Evolutionary conservation across 2,113 vertebrate species (phyloP).

Genomic region (Pygathrix nemaeus): DNA sequence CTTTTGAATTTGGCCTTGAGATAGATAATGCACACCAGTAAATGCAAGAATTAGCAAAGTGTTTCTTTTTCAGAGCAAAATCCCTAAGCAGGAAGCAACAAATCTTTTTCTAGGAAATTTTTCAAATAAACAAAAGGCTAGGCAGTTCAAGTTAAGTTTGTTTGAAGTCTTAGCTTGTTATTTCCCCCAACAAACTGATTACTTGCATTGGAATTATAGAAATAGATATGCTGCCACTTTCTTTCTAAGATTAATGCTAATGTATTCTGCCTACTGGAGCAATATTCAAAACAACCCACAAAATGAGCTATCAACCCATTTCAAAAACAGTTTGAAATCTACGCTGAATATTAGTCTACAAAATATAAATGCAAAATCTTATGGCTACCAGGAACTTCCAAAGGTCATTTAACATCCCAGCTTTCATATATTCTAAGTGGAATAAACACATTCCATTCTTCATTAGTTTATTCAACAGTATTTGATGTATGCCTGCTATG

Average conservation of each 20-base stretch:
- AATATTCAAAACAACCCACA: conserved; percentile 64
- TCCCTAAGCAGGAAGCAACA: neutral
- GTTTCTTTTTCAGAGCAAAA: conserved; percentile 33
- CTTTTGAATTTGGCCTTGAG: conserved; percentile 3
- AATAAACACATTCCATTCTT: neutral
- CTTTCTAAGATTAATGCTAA: conserved; percentile 71
- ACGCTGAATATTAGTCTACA: conserved; percentile 42
- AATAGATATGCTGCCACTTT: conserved; percentile 48
- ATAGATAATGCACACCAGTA: neutral
- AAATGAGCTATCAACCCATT: conserved; percentile 64
- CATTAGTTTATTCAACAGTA: neutral
- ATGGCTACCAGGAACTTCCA: neutral
- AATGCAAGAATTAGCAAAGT: conserved; percentile 39
- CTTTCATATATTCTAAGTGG: neutral
- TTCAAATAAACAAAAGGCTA: neutral
- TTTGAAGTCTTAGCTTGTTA: conserved; percentile 47
- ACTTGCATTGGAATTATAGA: conserved; percentile 52
- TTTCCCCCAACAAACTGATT: neutral
- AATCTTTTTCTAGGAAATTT: neutral
- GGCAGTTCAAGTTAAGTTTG: conserved; percentile 32
- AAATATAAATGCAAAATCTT: conserved; percentile 17
- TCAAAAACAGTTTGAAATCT: conserved; percentile 34
- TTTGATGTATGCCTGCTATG: neutral
- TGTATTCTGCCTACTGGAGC: conserved; percentile 62
- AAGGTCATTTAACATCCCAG: neutral